Conservation (phyloP, 1,140 invertebrate genomes). For the Drosophila orena region DNA sequence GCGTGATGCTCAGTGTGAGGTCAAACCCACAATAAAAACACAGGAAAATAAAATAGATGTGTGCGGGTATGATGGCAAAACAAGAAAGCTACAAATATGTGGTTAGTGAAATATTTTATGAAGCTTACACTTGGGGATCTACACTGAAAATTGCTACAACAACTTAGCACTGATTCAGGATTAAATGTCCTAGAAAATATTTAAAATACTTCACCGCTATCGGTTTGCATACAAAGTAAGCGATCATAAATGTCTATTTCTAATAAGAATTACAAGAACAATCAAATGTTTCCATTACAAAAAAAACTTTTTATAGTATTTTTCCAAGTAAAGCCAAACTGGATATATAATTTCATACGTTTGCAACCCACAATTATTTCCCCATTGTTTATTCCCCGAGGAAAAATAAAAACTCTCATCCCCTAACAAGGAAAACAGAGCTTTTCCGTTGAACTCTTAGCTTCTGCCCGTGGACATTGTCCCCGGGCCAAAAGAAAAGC, state of each 20-base stretch:
- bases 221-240: too few relatives aligned
- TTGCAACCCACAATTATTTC: not conserved
- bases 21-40: conserved; percentile 66
- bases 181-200: too few relatives aligned
- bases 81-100: not conserved
- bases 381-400: not conserved
- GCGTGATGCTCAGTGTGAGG: conserved; percentile 59
- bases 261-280: not conserved
- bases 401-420: not conserved
- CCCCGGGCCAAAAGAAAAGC: conserved; percentile 3
- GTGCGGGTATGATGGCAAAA: not conserved
- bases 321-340: not conserved
- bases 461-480: conserved; percentile 32
- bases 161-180: not conserved
- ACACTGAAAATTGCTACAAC: not conserved
- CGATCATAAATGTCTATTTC: too few relatives aligned
- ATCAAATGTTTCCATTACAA: not conserved
- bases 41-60: conserved; percentile 11
- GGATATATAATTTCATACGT: conserved; percentile 1
- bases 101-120: not conserved
- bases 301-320: not conserved
- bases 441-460: conserved; percentile 12
- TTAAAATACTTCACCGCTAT: too few relatives aligned
- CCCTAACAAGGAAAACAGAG: conserved; percentile 2
- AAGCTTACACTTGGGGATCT: conserved; percentile 3